Conservation (phyloP, 2,888 invertebrate species). For the Dynastes tityus region DNA sequence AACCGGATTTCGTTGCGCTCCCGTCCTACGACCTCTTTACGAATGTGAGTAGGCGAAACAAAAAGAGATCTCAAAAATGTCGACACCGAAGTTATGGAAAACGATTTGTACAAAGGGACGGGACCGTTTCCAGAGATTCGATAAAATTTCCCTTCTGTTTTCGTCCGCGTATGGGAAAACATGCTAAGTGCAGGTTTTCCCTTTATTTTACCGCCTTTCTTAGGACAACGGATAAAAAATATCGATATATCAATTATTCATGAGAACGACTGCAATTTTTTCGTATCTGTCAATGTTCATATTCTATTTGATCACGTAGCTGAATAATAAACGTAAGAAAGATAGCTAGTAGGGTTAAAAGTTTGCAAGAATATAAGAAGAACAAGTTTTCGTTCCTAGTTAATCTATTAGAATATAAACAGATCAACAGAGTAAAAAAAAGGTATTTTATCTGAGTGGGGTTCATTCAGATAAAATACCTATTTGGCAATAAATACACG, state of each 20-base stretch:
- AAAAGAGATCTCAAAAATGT: constrained; percentile 37
- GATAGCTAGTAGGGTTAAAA: too few relatives aligned
- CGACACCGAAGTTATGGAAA: constrained; percentile 34
- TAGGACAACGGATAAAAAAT: not conserved
- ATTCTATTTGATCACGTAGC: too few relatives aligned
- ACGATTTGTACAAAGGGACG: constrained; percentile 30
- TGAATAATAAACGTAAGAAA: too few relatives aligned
- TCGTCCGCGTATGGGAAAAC: constrained; percentile 1
- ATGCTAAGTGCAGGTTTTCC: constrained; percentile 14
- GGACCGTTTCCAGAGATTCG: constrained; percentile 8
- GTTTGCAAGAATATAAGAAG: too few relatives aligned
- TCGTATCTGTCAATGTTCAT: too few relatives aligned
- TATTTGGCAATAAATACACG: too few relatives aligned
- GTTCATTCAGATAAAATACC: too few relatives aligned
- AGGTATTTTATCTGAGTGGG: too few relatives aligned
- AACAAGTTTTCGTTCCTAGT: too few relatives aligned
- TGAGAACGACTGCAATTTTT: too few relatives aligned
- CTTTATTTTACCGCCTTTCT: not conserved
- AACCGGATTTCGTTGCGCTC: constrained; percentile 25
- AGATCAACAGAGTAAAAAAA: too few relatives aligned
- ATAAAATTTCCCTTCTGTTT: constrained; percentile 28
- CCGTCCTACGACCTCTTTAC: not conserved
- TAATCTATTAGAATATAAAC: too few relatives aligned
- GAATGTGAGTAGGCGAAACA: constrained; percentile 19
- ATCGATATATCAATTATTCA: not conserved